phyloP scores from a whole-genome alignment of 2,888 invertebrate genomes.

The Eulithis testata region DNA sequence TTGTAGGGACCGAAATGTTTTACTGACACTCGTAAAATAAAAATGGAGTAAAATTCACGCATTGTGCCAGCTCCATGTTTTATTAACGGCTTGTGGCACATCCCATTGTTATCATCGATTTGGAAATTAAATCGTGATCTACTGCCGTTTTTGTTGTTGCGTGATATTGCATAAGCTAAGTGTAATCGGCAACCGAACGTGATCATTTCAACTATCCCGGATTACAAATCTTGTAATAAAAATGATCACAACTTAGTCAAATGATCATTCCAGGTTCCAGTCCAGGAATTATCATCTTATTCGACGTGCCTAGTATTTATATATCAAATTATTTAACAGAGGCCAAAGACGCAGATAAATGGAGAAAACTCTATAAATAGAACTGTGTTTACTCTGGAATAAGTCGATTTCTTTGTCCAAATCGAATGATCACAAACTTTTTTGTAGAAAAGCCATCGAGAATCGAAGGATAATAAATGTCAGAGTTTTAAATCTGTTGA shows the following conservation, averaged over 20 bases:
- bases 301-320: neutral
- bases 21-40: slow-evolving; percentile 77
- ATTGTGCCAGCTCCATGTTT: slow-evolving; percentile 66
- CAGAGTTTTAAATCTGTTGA: slow-evolving; percentile 45
- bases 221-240: slow-evolving; percentile 13
- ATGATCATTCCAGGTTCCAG: no score
- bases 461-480: slow-evolving; percentile 50
- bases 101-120: slow-evolving; percentile 57
- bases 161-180: slow-evolving; percentile 26
- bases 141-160: slow-evolving; percentile 29
- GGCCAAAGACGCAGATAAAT: slow-evolving; percentile 25
- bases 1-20: slow-evolving; percentile 73
- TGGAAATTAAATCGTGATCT: slow-evolving; percentile 40
- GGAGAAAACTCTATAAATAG: slow-evolving; percentile 45
- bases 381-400: slow-evolving; percentile 50
- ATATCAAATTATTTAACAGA: no score
- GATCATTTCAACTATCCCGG: slow-evolving; percentile 24
- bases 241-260: no score
- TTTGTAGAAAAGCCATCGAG: slow-evolving; percentile 38
- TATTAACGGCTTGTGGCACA: slow-evolving; percentile 60
- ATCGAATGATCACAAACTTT: slow-evolving; percentile 51
- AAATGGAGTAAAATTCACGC: slow-evolving; percentile 76
- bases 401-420: slow-evolving; percentile 43
- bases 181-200: slow-evolving; percentile 13
- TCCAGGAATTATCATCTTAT: neutral